phyloP scores from a whole-genome alignment of 2,888 invertebrate genomes.

The Rhamnusium bicolor region DNA sequence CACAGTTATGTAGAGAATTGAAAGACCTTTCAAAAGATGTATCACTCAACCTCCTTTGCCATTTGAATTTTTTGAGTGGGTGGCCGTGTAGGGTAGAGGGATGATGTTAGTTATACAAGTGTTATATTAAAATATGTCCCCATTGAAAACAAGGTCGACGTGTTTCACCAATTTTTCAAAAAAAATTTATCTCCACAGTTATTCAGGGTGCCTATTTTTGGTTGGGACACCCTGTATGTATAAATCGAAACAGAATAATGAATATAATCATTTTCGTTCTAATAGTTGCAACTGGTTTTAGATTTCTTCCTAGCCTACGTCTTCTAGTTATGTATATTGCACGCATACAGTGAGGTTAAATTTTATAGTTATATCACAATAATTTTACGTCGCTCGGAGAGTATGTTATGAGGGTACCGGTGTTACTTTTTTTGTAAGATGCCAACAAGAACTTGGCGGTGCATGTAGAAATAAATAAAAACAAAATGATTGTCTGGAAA shows the following conservation, averaged over 20 bases:
- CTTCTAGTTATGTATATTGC: background rate
- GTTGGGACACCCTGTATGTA: too few species aligned
- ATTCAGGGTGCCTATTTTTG: too few species aligned
- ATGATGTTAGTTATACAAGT: too few species aligned
- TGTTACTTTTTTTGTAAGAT: conserved; percentile 40
- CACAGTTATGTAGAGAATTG: too few species aligned
- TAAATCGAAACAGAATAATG: background rate
- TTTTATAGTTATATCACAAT: conserved; percentile 22
- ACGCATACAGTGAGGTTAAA: background rate
- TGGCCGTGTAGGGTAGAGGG: too few species aligned
- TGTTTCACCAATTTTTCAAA: too few species aligned
- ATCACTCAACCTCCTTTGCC: too few species aligned
- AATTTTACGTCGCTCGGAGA: conserved; percentile 41
- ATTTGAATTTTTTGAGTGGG: too few species aligned
- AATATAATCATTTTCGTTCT: background rate
- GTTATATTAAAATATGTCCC: too few species aligned
- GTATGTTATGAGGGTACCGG: conserved; percentile 49
- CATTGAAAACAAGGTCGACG: too few species aligned
- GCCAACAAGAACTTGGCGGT: conserved; percentile 33
- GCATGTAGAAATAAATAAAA: conserved; percentile 38
- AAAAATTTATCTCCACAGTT: too few species aligned
- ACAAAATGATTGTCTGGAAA: conserved; percentile 42
- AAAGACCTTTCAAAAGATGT: too few species aligned
- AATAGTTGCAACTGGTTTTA: background rate
- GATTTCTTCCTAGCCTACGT: background rate